A percentile compares a stretch with the other conserved stretches of the same genome.
These are phyloP conservation scores for Probosciger aterrimus DNA, from an alignment of 2,113 vertebrate genomes.

Conservation along the genomic window DNA sequence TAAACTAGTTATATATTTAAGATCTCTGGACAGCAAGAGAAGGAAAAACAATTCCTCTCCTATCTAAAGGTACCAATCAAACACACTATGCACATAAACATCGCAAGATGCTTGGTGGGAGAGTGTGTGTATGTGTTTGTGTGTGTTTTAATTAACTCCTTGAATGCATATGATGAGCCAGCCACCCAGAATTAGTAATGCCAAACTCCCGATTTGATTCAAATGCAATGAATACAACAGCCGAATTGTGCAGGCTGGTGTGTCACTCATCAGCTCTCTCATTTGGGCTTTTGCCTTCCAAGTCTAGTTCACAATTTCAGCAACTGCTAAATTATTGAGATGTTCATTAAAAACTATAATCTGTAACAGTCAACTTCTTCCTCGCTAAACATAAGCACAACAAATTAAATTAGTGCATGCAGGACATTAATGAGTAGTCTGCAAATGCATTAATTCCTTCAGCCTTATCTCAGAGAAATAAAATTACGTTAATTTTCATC, in stretches of 20 bases:
- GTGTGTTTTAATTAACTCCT: slow-evolving; percentile 70
- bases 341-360: slow-evolving; percentile 55
- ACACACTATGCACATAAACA: slow-evolving; percentile 42
- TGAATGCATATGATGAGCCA: slow-evolving; percentile 49
- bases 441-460: neutral
- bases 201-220: slow-evolving; percentile 64
- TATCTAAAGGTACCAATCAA: slow-evolving; percentile 50
- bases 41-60: slow-evolving; percentile 39
- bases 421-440: slow-evolving; percentile 2
- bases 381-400: neutral
- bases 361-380: slow-evolving; percentile 15
- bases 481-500: neutral
- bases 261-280: slow-evolving; percentile 21
- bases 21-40: slow-evolving; percentile 37
- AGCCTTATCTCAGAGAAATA: neutral
- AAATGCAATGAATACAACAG: slow-evolving; percentile 50
- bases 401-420: slow-evolving; percentile 8
- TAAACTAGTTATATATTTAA: slow-evolving; percentile 48
- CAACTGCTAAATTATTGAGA: slow-evolving; percentile 49
- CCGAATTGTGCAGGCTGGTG: slow-evolving; percentile 12
- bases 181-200: slow-evolving; percentile 65
- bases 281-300: slow-evolving; percentile 7
- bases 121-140: slow-evolving; percentile 50
- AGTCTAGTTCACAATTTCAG: slow-evolving; percentile 11
- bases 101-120: slow-evolving; percentile 47